Evolutionary conservation across 2,113 vertebrate genomes (phyloP), one percentile per base, ranked within the genome.

Genomic region (Chaetodon auriga): DNA sequence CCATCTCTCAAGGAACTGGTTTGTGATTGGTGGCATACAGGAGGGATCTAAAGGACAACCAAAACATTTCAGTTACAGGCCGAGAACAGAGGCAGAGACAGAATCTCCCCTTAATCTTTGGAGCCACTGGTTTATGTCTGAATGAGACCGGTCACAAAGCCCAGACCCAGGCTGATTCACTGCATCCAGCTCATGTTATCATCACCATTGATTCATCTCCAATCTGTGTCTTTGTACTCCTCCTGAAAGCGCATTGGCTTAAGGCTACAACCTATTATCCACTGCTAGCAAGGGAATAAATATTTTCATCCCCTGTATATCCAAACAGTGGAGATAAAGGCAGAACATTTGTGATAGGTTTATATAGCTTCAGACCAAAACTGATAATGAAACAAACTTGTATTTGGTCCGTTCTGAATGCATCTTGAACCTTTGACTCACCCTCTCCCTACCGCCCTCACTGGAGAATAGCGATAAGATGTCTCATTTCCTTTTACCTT

Each of bases 401-500:
- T 68, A 46, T 88, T 84, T 78, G 70, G 74, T 86, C 78, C 41
- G 8, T 84, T 90, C 66, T 86, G 83, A 90, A 92, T 90, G 81
- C 77, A 81, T 88, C 84, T 85, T 83, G 65, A 85, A 91, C 80
- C 84, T 90, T 86, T 90, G 85, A 85, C 90, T 89, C 83, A 75
- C 78, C 66, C 48, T 79, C 66, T 55, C n/a, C 8, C 45, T n/a
- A 21, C 69, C 78, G 68, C 63, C 49, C 78, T 75, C 71, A 70
- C 81, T 70, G 87, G 79, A 83, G 80, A 82, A 65, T 6, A 81
- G 82, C 7, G 87, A 91, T 92, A 92, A 91, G 86, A 86, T 68
- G 85, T 78, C 83, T 92, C 63, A 87, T 91, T 91, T 88, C 81
- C 48, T 35, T 78, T 89, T 73, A 89, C 91, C 87, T 87, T 87